Evolutionary conservation across 2,888 invertebrate genomes (phyloP).

Genomic region (Craniophora ligustri): DNA sequence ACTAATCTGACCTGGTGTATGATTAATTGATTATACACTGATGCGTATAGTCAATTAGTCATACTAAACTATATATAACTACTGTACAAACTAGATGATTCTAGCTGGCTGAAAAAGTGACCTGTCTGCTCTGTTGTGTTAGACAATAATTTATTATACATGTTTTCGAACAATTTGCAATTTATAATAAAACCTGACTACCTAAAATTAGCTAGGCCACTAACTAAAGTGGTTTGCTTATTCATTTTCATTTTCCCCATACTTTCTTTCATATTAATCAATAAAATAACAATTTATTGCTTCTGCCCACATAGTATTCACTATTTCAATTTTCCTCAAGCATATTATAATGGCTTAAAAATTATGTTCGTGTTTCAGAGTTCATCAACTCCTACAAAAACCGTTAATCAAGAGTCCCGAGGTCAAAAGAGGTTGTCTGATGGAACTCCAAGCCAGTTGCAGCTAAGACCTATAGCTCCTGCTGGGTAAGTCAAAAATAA

Average conservation of each 20-base stretch:
- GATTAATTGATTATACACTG: too few relatives aligned
- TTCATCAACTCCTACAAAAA: constrained; percentile 74
- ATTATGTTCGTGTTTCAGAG: constrained; percentile 64
- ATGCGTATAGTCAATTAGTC: too few relatives aligned
- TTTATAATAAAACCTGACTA: not conserved
- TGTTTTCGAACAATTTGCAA: too few relatives aligned
- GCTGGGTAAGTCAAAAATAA: constrained; percentile 77
- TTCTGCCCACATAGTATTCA: constrained; percentile 17
- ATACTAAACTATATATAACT: too few relatives aligned
- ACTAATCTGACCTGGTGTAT: too few relatives aligned
- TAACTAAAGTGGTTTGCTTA: constrained; percentile 26
- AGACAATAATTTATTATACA: too few relatives aligned
- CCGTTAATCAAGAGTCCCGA: constrained; percentile 72
- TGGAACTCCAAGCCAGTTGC: constrained; percentile 82
- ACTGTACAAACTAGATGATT: too few relatives aligned
- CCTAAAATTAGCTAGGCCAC: constrained; percentile 13
- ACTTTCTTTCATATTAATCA: constrained; percentile 1
- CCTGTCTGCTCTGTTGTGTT: too few relatives aligned
- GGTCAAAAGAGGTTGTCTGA: constrained; percentile 84
- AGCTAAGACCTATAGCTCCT: constrained; percentile 82
- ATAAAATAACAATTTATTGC: constrained; percentile 35
- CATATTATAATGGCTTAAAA: not conserved
- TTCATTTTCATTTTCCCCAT: constrained; percentile 17
- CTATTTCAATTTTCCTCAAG: not conserved
- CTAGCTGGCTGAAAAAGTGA: too few relatives aligned